A percentile compares a stretch with the other conserved stretches of the same genome.
Evolutionary conservation across 2,888 invertebrate genomes (phyloP).

Genomic region (Cephonodes hylas): DNA sequence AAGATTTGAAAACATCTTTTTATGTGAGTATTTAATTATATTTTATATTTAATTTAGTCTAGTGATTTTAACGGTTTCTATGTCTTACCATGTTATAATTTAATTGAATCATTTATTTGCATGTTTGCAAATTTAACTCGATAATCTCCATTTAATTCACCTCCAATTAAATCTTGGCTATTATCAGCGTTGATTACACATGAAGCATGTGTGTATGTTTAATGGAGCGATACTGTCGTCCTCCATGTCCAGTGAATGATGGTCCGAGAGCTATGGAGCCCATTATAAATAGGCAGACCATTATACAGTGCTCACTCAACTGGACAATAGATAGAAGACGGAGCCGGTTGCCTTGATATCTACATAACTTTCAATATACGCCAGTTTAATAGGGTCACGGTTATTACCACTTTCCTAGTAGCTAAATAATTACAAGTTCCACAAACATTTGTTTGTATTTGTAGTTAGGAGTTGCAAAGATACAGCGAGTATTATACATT

Average conservation of each 20-base stretch:
- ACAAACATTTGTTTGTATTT: too few relatives aligned
- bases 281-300: conserved; percentile 45
- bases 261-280: conserved; percentile 35
- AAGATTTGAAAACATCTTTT: too few relatives aligned
- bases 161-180: conserved; percentile 33
- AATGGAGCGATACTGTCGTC: conserved; percentile 65
- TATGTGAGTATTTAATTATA: too few relatives aligned
- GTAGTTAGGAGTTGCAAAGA: too few relatives aligned
- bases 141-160: conserved; percentile 15
- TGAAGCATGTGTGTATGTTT: conserved; percentile 62
- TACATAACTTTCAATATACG: conserved; percentile 22
- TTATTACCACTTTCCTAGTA: neutral
- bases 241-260: conserved; percentile 67
- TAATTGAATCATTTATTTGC: too few relatives aligned
- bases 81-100: too few relatives aligned
- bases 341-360: conserved; percentile 28
- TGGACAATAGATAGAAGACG: conserved; percentile 36
- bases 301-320: conserved; percentile 34
- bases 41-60: too few relatives aligned
- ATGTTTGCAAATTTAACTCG: neutral
- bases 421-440: too few relatives aligned
- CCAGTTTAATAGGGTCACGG: neutral
- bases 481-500: too few relatives aligned
- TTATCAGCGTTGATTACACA: conserved; percentile 35
- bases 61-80: too few relatives aligned